Evolutionary conservation across 2,888 invertebrate genomes (phyloP), one percentile per base, ranked within the genome.

Genomic region (Trisateles emortualis): DNA sequence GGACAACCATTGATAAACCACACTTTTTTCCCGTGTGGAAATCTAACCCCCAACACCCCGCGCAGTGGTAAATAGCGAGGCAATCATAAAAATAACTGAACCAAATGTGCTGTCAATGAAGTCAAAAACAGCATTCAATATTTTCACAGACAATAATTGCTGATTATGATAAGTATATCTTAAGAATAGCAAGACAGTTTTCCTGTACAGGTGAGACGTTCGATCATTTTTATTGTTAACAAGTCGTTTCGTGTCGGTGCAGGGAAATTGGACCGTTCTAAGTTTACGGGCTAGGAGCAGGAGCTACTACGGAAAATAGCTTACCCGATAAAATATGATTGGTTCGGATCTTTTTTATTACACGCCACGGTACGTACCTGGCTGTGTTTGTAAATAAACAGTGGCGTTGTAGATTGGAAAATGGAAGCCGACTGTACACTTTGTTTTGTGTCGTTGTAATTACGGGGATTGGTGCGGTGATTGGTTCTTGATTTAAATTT

Each of bases 321-420:
- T 83, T 81, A 79, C 72, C 74, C 85, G 83, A 88, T 90, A 88
- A 90, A 88, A 89, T 89, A 90, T 90, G 88, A 90, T 90, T 89
- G 86, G 80, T 71, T 75, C 75, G 78, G 81, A 85, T 86, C 81
- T 83, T 87, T 86, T 88, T 88, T 90, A 89, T 87, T 86, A 78
- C 84, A 68, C 72, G 68, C 71, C n/a, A 46, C 44, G 58, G 55
- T 45, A 22, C 67, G 61, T 62, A 69, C 64, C 59, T 63, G 58
- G 58, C 72, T 40, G 38, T 71, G 68, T 68, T 71, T 61, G 64
- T 68, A 74, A 74, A 74, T 74, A 77, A 66, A 66, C 68, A 51
- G 58, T 59, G 35, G 24, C 26, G 14, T 24, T 36, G 33, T 22
- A 40, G 30, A 47, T 36, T 4, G 64, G 55, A 65, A 26, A 47